Conservation (phyloP, 2,888 invertebrate species). For the Drosophila paracracens region DNA sequence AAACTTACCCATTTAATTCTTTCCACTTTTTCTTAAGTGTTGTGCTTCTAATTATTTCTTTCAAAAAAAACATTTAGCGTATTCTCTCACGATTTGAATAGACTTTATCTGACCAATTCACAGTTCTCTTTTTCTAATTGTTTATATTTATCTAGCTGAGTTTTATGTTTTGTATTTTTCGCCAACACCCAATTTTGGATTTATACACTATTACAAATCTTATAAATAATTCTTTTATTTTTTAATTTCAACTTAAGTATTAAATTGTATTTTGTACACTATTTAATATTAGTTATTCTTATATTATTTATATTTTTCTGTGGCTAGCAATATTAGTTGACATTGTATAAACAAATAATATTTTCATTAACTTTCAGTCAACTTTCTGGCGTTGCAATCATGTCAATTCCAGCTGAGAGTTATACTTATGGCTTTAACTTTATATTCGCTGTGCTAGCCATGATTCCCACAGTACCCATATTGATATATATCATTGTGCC, state of each 20-base stretch:
- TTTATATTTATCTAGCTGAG: background rate
- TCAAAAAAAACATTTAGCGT: background rate
- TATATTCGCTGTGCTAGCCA: conserved; percentile 82
- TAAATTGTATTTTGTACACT: background rate
- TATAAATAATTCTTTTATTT: background rate
- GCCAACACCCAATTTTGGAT: background rate
- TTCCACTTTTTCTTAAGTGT: background rate
- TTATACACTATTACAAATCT: background rate
- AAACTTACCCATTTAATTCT: background rate
- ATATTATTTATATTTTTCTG: background rate
- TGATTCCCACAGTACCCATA: conserved; percentile 82
- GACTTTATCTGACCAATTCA: background rate
- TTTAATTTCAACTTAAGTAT: too few relatives aligned
- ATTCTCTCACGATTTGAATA: background rate
- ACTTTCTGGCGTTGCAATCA: conserved; percentile 86
- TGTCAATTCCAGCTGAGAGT: conserved; percentile 86
- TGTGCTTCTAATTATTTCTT: background rate
- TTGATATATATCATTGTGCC: conserved; percentile 85
- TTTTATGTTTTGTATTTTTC: too few relatives aligned
- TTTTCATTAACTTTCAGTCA: conserved; percentile 81
- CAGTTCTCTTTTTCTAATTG: background rate
- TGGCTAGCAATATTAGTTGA: background rate
- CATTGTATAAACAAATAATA: background rate
- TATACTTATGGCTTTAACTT: conserved; percentile 86
- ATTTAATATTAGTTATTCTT: background rate